These are phyloP conservation scores for Pelodytes ibericus DNA, from an alignment of 2,797 vertebrate species.

Conservation along the genomic window DNA sequence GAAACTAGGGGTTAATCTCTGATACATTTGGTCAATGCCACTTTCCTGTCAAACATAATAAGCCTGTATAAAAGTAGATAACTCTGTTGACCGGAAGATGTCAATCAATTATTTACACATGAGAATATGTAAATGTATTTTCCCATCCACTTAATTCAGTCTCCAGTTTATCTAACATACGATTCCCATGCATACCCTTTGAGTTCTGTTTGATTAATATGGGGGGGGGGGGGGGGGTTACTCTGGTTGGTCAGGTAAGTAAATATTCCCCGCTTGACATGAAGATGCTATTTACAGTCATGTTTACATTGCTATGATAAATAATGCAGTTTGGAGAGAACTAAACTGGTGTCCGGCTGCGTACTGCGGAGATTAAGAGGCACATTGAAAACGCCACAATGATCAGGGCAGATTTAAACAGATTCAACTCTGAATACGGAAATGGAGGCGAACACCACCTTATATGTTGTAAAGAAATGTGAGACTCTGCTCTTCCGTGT, in stretches of 20 bases:
- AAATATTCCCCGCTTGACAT: not conserved
- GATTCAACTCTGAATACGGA: not conserved
- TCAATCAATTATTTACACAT: too few species aligned
- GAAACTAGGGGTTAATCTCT: too few species aligned
- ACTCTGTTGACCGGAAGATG: too few species aligned
- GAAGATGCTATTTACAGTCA: not conserved
- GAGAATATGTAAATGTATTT: too few species aligned
- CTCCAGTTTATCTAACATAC: too few species aligned
- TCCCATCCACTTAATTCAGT: too few species aligned
- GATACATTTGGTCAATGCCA: too few species aligned
- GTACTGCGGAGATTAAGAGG: not conserved
- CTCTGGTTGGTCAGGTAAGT: not conserved
- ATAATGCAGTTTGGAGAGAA: not conserved
- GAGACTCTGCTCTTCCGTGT: not conserved
- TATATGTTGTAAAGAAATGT: not conserved
- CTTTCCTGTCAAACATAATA: too few species aligned
- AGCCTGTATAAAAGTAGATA: too few species aligned
- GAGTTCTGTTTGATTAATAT: not conserved
- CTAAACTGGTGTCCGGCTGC: not conserved
- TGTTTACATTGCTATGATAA: not conserved
- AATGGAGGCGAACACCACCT: not conserved
- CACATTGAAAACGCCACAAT: not conserved
- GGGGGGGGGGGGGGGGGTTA: not conserved
- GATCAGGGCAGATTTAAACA: too few species aligned
- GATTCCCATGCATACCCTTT: not conserved